phyloP scores from a whole-genome alignment of 2,113 vertebrate genomes.

The Sylvia atricapilla region DNA sequence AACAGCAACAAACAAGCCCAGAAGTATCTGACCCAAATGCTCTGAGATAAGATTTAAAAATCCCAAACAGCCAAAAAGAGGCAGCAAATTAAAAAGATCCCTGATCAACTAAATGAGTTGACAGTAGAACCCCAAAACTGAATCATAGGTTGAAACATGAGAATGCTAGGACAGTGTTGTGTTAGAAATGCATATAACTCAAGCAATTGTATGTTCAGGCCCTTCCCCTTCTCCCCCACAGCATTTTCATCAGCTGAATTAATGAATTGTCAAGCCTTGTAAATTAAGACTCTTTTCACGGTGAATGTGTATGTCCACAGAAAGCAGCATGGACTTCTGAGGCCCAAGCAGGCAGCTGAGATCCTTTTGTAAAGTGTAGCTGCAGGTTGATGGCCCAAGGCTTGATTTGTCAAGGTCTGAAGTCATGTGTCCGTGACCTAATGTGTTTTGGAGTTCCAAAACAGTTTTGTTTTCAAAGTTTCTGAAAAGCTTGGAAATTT shows the following conservation, averaged over 20 bases:
- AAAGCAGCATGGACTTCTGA: neutral
- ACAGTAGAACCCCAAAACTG: neutral
- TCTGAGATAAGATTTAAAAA: neutral
- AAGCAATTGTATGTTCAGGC: neutral
- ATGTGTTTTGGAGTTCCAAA: neutral
- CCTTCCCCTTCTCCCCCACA: neutral
- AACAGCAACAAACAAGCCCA: neutral
- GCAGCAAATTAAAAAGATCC: neutral
- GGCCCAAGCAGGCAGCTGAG: neutral
- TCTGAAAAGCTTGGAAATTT: neutral
- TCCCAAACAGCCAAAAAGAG: neutral
- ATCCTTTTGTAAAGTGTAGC: neutral
- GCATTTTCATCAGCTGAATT: neutral
- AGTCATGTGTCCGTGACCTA: neutral
- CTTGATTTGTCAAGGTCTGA: neutral
- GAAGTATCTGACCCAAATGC: neutral
- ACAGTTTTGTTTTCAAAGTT: neutral
- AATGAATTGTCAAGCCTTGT: neutral
- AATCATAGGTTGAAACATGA: neutral
- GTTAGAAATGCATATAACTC: neutral
- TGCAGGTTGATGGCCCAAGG: neutral
- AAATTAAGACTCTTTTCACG: neutral
- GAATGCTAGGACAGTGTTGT: neutral
- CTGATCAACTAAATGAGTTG: neutral
- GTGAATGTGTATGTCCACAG: neutral